A percentile compares a stretch with the other conserved stretches of the same genome.
Evolutionary conservation across 2,888 invertebrate genomes (phyloP).

Genomic region (Anthoptus insignis): DNA sequence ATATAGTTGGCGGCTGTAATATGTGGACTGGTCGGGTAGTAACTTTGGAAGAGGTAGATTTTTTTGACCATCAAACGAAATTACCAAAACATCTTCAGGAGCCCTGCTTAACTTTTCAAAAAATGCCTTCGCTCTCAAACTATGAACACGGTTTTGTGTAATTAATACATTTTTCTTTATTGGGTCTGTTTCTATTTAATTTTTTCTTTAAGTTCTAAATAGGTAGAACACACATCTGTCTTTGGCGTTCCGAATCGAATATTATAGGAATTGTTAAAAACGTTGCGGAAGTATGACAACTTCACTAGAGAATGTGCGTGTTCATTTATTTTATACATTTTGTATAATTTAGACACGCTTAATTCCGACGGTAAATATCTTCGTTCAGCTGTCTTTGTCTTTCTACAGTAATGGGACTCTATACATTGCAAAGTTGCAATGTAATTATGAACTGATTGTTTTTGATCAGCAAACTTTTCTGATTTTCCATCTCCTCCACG

Average conservation of each 20-base stretch:
- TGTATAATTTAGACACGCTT: conserved; percentile 44
- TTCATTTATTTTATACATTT: conserved; percentile 42
- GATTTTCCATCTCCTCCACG: too few relatives aligned
- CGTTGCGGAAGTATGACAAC: conserved; percentile 46
- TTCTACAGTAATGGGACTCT: conserved; percentile 49
- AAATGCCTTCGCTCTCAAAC: too few relatives aligned
- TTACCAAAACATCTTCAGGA: too few relatives aligned
- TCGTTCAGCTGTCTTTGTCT: conserved; percentile 36
- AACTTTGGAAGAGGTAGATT: too few relatives aligned
- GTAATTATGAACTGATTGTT: too few relatives aligned
- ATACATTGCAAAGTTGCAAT: too few relatives aligned
- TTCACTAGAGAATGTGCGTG: conserved; percentile 34
- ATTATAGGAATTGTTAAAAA: conserved; percentile 49
- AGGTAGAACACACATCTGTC: conserved; percentile 49
- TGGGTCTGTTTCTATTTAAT: conserved; percentile 39
- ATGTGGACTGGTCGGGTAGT: neutral
- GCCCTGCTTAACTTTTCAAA: too few relatives aligned
- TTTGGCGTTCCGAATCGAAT: conserved; percentile 47
- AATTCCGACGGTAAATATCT: conserved; percentile 45
- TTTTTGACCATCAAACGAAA: too few relatives aligned
- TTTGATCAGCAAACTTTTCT: too few relatives aligned
- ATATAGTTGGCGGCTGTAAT: neutral
- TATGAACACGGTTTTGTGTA: too few relatives aligned
- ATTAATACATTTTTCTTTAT: conserved; percentile 41
- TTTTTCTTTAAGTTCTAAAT: conserved; percentile 46